These are phyloP conservation scores for Orthosia cruda DNA, from an alignment of 2,888 invertebrate species.

Conservation along the genomic window DNA sequence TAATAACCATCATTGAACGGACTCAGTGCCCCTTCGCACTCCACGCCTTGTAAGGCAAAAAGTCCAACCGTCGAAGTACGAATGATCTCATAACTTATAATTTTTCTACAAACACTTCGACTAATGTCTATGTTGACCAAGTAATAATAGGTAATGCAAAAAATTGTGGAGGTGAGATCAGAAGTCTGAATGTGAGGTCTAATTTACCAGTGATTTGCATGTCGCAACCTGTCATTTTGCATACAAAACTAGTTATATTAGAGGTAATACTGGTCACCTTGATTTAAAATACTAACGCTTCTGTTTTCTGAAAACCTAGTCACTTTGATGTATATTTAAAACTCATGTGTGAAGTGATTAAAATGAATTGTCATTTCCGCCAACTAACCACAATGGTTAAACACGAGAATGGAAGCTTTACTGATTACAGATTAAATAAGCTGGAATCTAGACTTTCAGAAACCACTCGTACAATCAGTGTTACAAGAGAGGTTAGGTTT, in stretches of 20 bases:
- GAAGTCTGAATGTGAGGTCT: slow-evolving; percentile 17
- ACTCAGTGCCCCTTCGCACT: slow-evolving; percentile 18
- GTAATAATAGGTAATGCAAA: slow-evolving; percentile 42
- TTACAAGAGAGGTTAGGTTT: background rate
- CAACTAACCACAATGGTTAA: background rate
- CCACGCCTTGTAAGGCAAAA: slow-evolving; percentile 50
- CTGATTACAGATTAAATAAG: background rate
- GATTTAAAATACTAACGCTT: slow-evolving; percentile 32
- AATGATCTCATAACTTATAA: slow-evolving; percentile 62
- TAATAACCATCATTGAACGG: slow-evolving; percentile 17
- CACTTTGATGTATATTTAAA: background rate
- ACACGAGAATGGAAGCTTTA: too few species aligned
- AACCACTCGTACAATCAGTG: background rate
- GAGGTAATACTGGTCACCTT: slow-evolving; percentile 25
- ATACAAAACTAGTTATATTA: slow-evolving; percentile 33
- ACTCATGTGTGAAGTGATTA: background rate
- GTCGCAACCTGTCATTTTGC: slow-evolving; percentile 31
- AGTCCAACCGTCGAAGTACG: slow-evolving; percentile 21
- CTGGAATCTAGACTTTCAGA: background rate
- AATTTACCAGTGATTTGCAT: slow-evolving; percentile 34
- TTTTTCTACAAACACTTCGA: slow-evolving; percentile 55
- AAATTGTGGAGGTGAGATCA: slow-evolving; percentile 47
- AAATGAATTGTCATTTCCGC: background rate
- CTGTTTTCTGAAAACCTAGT: slow-evolving; percentile 13
- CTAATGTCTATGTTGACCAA: slow-evolving; percentile 46